Conservation (phyloP, 2,888 invertebrate species). For the Nasonovia ribisnigri region DNA sequence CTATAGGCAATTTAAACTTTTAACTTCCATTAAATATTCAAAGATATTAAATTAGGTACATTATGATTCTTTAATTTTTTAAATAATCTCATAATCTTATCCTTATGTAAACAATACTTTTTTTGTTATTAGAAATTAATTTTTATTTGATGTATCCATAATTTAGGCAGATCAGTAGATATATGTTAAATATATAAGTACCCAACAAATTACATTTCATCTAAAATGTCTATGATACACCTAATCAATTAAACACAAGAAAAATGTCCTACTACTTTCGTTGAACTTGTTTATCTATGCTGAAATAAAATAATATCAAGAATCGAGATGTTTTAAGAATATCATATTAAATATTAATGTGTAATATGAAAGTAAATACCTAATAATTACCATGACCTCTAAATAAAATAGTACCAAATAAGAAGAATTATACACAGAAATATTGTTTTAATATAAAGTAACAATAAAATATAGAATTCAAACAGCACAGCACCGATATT, state of each 20-base stretch:
- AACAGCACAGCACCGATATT: background rate
- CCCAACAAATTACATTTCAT: background rate
- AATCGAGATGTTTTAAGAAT: background rate
- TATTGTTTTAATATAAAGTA: background rate
- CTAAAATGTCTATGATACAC: background rate
- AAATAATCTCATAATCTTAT: background rate
- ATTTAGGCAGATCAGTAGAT: background rate
- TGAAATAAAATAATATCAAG: background rate
- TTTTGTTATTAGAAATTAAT: background rate
- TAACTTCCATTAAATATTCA: no score
- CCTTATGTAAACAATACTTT: background rate
- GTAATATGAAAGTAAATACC: constrained; percentile 15
- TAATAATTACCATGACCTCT: constrained; percentile 41
- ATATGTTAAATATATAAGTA: background rate
- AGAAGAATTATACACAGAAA: background rate
- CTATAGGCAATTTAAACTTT: background rate
- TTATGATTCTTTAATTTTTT: background rate
- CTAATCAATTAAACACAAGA: background rate
- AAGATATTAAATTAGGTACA: background rate
- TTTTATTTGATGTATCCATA: background rate
- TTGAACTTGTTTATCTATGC: background rate
- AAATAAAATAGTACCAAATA: constrained; percentile 34
- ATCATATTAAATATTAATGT: background rate
- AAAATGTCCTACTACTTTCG: background rate
- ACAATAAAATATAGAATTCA: background rate